Evolutionary conservation across 2,113 vertebrate genomes (phyloP).

Genomic region (Heteronetta atricapilla): DNA sequence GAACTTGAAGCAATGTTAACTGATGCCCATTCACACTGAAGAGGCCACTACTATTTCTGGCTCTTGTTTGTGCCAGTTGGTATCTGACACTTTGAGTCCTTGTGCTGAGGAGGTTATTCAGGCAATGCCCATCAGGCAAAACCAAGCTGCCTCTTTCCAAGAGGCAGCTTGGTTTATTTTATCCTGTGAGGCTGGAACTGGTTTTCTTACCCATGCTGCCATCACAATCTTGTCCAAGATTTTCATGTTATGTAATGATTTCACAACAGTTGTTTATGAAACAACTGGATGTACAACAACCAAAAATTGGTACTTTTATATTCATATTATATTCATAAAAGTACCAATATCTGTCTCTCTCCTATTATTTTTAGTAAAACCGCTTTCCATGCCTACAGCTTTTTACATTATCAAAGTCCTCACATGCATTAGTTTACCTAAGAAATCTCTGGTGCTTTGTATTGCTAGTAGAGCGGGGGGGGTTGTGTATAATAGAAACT

Average conservation of each 20-base stretch:
- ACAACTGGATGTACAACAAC: not conserved
- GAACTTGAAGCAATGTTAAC: not conserved
- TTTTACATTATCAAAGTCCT: not conserved
- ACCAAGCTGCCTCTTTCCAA: too few species aligned
- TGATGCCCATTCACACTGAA: not conserved
- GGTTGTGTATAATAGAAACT: not conserved
- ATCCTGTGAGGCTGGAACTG: not conserved
- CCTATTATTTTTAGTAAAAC: not conserved
- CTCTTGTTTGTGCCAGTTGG: not conserved
- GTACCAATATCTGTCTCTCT: not conserved
- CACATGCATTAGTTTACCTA: not conserved
- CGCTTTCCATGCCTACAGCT: not conserved
- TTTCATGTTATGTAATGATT: not conserved
- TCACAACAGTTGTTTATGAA: not conserved
- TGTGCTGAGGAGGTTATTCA: not conserved
- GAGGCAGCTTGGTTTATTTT: not conserved
- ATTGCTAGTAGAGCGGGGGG: not conserved
- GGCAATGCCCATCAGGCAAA: too few species aligned
- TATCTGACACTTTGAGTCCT: not conserved
- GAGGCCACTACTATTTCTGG: not conserved
- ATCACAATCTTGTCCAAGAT: not conserved
- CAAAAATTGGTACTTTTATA: too few species aligned
- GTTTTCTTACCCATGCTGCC: fast-evolving
- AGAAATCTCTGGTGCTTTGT: not conserved
- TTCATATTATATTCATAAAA: not conserved